A percentile compares a stretch with the other conserved stretches of the same genome.
Conservation (phyloP, 2,888 invertebrate species). For the Metellina segmentata region DNA sequence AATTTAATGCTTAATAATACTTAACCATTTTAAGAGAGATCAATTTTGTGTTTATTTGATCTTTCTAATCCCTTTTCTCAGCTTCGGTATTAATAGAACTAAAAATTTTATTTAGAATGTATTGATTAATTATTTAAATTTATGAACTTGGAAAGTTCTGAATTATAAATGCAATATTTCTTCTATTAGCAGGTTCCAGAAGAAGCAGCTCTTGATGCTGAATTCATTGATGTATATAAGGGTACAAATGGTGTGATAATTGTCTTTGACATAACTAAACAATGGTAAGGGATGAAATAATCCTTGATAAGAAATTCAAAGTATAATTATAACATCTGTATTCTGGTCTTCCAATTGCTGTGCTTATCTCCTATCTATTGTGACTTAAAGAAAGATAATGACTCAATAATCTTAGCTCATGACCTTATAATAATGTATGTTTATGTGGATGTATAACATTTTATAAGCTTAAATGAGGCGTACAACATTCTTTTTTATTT, state of each 20-base stretch:
- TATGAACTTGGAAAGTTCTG: not conserved
- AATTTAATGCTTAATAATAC: no score
- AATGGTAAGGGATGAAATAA: constrained; percentile 85
- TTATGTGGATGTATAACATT: no score
- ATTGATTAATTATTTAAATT: not conserved
- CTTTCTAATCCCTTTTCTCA: not conserved
- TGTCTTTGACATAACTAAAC: constrained; percentile 96
- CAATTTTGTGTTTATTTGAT: not conserved
- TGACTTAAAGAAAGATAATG: no score
- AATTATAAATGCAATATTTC: no score
- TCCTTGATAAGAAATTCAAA: not conserved
- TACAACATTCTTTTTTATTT: no score
- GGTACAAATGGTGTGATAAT: constrained; percentile 96
- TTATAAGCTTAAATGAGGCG: no score
- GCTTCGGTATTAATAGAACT: not conserved
- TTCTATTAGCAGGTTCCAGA: constrained; percentile 78
- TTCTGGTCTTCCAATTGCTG: no score
- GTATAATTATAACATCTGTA: not conserved
- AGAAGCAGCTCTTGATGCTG: constrained; percentile 88
- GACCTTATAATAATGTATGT: no score
- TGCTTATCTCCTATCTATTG: no score
- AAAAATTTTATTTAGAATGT: no score
- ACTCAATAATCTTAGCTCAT: no score
- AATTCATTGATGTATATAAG: constrained; percentile 97
- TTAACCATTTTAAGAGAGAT: no score